Base-by-base conservation (phyloP, 2,797 vertebrate genomes). In the Pygocentrus nattereri region DNA sequence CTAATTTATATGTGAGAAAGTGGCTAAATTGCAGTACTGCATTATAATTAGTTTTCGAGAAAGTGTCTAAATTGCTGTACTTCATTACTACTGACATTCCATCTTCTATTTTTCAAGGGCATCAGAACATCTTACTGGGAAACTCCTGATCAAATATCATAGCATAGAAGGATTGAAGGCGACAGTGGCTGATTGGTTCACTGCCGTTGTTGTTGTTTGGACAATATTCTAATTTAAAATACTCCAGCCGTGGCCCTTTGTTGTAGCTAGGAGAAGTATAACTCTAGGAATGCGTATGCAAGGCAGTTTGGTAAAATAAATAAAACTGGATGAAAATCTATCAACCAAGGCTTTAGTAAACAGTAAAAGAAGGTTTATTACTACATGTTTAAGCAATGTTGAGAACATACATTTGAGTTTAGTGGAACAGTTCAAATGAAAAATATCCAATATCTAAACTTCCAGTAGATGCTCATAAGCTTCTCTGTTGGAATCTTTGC, bases 21-120 rank as follows among this genome's bases (percentile, higher is more conserved):
- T 21, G 15, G 21, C 49, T 44, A 41, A 18, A n/a, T 34, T 25
- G 3, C 47, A 3, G 25, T 72, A 21, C 38, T 31, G 62, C 38
- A 18, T 13, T 67, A 64, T n/a, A n/a, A n/a, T n/a, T n/a, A n/a
- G n/a, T n/a, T n/a, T n/a, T n/a, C n/a, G n/a, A 61, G 31, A 47
- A 58, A 21, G 21, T 18, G 12, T 19, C 49, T 44, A 41, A 18
- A n/a, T 34, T 25, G 3, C 47, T 1, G 23, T 68, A 18, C 30
- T 34, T 56, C 50, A 23, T 15, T 68, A 65, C 30, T 54, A 62
- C 67, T 71, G 71, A 61, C 77, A 70, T 75, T 59, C 64, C 59
- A 34, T 78, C 52, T 64, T 16, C 59, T 76, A 27, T 27, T 61
- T 72, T 52, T 30, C 72, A 52, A 72, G 70, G 25, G 49, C 18